phyloP scores from a whole-genome alignment of 2,888 invertebrate species.

The Hirtodrosophila cameraria region DNA sequence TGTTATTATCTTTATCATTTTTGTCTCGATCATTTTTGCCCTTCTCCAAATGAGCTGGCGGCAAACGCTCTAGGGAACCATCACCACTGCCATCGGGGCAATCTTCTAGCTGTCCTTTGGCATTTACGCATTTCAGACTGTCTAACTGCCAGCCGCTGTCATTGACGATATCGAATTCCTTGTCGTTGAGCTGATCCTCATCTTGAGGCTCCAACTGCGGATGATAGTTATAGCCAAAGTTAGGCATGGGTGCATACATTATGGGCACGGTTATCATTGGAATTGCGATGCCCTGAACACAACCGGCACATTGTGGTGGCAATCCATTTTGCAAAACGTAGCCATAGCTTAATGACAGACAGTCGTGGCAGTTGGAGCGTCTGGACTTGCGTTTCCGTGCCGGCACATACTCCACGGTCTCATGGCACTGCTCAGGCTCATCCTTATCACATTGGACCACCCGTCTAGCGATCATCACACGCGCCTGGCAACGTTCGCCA shows the following conservation, averaged over 20 bases:
- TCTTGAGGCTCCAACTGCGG: background rate
- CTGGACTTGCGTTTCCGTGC: constrained; percentile 29
- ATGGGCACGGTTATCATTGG: constrained; percentile 43
- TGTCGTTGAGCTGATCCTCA: background rate
- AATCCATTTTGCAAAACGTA: constrained; percentile 59
- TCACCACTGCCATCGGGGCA: constrained; percentile 42
- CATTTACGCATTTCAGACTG: constrained; percentile 53
- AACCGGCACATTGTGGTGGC: constrained; percentile 56
- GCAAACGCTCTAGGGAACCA: background rate
- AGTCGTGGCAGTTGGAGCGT: constrained; percentile 52
- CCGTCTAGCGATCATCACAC: constrained; percentile 75
- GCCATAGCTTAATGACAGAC: constrained; percentile 57
- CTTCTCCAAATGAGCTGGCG: constrained; percentile 33
- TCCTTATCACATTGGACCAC: constrained; percentile 60
- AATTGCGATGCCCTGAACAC: constrained; percentile 31
- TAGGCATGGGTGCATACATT: constrained; percentile 20
- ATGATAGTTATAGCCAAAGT: constrained; percentile 19
- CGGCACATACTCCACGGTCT: constrained; percentile 73
- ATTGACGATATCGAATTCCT: background rate
- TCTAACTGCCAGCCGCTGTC: constrained; percentile 42
- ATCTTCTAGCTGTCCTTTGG: constrained; percentile 54
- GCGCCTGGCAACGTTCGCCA: constrained; percentile 77
- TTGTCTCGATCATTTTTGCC: background rate
- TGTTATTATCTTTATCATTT: background rate
- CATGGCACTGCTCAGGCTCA: constrained; percentile 54